These are phyloP conservation scores for Hiodon alosoides DNA, from an alignment of 2,113 vertebrate species.

Conservation along the genomic window DNA sequence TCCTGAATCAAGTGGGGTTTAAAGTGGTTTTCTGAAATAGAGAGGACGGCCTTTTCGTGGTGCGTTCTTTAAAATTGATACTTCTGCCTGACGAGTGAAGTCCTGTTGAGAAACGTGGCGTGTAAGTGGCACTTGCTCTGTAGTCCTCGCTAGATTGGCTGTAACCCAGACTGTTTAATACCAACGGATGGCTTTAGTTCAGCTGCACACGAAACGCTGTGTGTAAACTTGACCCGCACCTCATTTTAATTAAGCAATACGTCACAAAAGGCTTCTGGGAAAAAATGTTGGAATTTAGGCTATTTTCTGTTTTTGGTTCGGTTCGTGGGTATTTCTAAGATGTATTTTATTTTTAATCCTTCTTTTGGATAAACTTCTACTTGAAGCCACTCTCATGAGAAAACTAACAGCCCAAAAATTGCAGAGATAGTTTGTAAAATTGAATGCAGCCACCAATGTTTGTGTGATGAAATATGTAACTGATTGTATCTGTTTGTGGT, in stretches of 20 bases:
- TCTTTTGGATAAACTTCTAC: too few species aligned
- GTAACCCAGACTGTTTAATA: constrained; percentile 16
- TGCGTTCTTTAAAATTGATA: constrained; percentile 4
- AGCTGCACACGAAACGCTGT: background rate
- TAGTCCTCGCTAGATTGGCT: background rate
- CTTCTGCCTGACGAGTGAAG: background rate
- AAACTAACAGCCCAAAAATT: too few species aligned
- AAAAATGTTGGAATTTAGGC: background rate
- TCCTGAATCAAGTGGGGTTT: constrained; percentile 1
- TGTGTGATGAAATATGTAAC: too few species aligned
- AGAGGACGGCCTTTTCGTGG: background rate
- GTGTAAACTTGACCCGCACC: constrained; percentile 17
- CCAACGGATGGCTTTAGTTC: constrained; percentile 22
- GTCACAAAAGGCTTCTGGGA: background rate
- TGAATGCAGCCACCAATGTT: too few species aligned
- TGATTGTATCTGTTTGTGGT: too few species aligned
- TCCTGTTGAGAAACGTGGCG: constrained; percentile 10
- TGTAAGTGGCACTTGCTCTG: constrained; percentile 18
- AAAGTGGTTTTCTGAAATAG: background rate
- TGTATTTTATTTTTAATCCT: too few species aligned
- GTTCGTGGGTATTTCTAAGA: too few species aligned
- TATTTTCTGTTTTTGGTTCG: too few species aligned
- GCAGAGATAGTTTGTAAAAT: too few species aligned
- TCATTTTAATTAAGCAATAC: constrained; percentile 14
- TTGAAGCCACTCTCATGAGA: too few species aligned